Conservation (phyloP, 2,113 vertebrate species). For the Diadophis punctatus region DNA sequence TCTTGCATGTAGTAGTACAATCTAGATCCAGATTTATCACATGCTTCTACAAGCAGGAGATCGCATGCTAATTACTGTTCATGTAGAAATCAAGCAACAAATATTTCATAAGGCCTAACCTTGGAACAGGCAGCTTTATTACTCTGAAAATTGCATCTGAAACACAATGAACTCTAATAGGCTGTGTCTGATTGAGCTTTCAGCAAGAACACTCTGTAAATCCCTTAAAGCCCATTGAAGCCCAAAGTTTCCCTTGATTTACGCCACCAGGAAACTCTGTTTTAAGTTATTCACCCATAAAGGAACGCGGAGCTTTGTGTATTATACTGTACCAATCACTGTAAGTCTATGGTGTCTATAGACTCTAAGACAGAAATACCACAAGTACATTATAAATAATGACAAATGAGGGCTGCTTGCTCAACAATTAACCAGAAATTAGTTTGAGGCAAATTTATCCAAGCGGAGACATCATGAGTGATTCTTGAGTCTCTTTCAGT, state of each 20-base stretch:
- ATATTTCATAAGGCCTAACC: not conserved
- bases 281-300: not conserved
- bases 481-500: not conserved
- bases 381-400: constrained; percentile 3
- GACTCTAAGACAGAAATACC: not conserved
- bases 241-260: not conserved
- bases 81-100: not conserved
- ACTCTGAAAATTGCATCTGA: not conserved
- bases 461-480: constrained; percentile 17
- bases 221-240: not conserved
- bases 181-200: not conserved
- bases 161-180: not conserved
- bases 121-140: not conserved
- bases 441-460: constrained; percentile 22
- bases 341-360: not conserved
- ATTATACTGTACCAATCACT: not conserved
- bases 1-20: not conserved
- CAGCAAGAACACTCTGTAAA: not conserved
- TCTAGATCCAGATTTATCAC: not conserved
- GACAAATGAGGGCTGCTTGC: constrained; percentile 12
- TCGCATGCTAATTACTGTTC: too few species aligned
- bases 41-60: not conserved
- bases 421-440: not conserved
- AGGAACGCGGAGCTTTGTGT: not conserved
- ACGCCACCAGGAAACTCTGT: not conserved